Base-by-base conservation (phyloP, 2,888 invertebrate species). In the Perdita meconis region DNA sequence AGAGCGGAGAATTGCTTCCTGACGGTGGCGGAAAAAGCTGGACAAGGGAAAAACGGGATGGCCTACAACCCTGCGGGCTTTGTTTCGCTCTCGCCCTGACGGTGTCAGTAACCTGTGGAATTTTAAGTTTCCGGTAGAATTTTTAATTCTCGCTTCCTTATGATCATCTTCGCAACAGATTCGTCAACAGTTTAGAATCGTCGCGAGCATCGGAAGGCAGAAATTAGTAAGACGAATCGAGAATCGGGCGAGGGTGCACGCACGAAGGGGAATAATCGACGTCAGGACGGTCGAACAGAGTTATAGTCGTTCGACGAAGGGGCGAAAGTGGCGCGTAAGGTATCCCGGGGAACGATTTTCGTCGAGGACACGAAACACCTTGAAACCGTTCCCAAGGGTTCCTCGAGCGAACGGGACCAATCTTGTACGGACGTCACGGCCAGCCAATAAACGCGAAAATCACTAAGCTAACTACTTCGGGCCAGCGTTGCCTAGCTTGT, bases 361-460 rank as follows among this genome's bases (percentile, higher is more conserved):
- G 16, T 36, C 69, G 53, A 65, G 61, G 78, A 84, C 73, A 83
- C 88, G 89, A 88, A 87, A 90, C 90, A 89, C 86, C 89, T 90
- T 85, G 81, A 84, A 86, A 86, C 78, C 84, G 83, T 89, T 86
- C 88, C 89, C 81, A 78, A 84, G 89, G 88, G 88, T 50, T 85
- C 82, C 10, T 83, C 84, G 86, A 85, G 86, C 63, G 85, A 86
- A 86, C 85, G 80, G 88, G 87, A 86, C 89, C 92, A 91, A 91
- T 92, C 90, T 92, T 86, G 87, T 80, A 82, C 85, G 86, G 86
- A 86, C 89, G 89, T 90, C 90, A 89, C 87, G 87, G 87, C 87
- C 84, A 86, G 87, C 90, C 89, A 89, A 90, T 90, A 89, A 91
- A 90, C 89, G 89, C 86, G 85, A 87, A 89, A 90, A 90, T 90